These are phyloP conservation scores for Gephyroberyx darwinii DNA, from an alignment of 2,797 vertebrate genomes.

Conservation along the genomic window DNA sequence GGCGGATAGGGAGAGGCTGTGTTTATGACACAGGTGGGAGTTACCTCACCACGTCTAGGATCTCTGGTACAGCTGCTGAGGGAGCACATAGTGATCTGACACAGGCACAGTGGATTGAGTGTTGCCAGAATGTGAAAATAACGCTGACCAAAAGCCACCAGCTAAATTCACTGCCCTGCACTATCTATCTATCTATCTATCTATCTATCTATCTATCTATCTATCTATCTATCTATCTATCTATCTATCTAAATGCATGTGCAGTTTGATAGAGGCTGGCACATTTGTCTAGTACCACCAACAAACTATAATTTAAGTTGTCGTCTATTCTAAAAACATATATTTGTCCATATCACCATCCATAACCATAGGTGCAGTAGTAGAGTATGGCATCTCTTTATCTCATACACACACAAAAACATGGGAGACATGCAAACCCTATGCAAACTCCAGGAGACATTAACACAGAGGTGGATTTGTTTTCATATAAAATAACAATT, in stretches of 20 bases:
- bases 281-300: too few relatives aligned
- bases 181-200: too few relatives aligned
- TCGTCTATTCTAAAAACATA: background rate
- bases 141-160: too few relatives aligned
- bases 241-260: too few relatives aligned
- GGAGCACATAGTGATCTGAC: slow-evolving; percentile 1
- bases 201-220: too few relatives aligned
- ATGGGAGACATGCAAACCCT: background rate
- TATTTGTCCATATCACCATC: too few relatives aligned
- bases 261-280: too few relatives aligned
- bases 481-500: background rate
- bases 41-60: slow-evolving; percentile 1
- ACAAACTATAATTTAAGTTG: background rate
- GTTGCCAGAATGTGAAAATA: background rate
- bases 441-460: background rate
- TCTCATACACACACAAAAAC: background rate
- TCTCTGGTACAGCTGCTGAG: background rate
- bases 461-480: slow-evolving; percentile 3
- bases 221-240: too few relatives aligned
- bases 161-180: too few relatives aligned
- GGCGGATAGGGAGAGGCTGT: slow-evolving; percentile 31
- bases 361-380: too few relatives aligned
- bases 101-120: slow-evolving; percentile 30
- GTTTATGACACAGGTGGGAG: slow-evolving; percentile 9
- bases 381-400: background rate